Conservation (phyloP, 1,140 invertebrate genomes). For the Cydia fagiglandana region DNA sequence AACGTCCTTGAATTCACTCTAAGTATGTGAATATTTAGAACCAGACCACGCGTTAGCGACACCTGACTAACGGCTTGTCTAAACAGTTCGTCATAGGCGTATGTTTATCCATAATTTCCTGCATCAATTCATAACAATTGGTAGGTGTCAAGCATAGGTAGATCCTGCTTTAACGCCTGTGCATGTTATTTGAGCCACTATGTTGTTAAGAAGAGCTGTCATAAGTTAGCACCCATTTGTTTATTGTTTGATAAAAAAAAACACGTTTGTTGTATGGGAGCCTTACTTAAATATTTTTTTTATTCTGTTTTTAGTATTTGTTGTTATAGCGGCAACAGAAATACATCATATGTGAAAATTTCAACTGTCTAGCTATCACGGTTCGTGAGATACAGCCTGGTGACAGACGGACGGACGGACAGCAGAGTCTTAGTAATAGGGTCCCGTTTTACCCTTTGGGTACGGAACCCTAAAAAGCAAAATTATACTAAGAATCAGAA, state of each 20-base stretch:
- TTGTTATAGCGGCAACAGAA: too few species aligned
- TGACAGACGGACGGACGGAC: too few species aligned
- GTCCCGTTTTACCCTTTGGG: too few species aligned
- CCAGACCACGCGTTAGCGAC: slow-evolving; percentile 41
- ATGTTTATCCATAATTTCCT: slow-evolving; percentile 65
- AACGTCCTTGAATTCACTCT: too few species aligned
- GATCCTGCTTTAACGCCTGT: not conserved
- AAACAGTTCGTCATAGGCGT: slow-evolving; percentile 50
- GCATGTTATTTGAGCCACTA: slow-evolving; percentile 38
- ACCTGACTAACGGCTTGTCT: slow-evolving; percentile 40
- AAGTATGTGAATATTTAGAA: not conserved
- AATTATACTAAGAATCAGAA: not conserved
- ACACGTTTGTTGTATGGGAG: too few species aligned
- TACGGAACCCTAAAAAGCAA: too few species aligned
- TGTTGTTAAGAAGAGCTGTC: slow-evolving; percentile 55
- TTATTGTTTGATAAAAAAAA: not conserved
- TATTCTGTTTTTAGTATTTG: too few species aligned
- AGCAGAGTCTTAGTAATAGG: too few species aligned
- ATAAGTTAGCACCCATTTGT: slow-evolving; percentile 51
- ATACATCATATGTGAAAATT: too few species aligned
- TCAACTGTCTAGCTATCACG: too few species aligned
- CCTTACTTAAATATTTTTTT: too few species aligned
- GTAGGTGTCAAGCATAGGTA: not conserved
- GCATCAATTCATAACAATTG: not conserved
- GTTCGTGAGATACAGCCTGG: too few species aligned